A percentile compares a stretch with the other conserved stretches of the same genome.
phyloP scores from a whole-genome alignment of 2,113 vertebrate species.

The Shinisaurus crocodilurus region DNA sequence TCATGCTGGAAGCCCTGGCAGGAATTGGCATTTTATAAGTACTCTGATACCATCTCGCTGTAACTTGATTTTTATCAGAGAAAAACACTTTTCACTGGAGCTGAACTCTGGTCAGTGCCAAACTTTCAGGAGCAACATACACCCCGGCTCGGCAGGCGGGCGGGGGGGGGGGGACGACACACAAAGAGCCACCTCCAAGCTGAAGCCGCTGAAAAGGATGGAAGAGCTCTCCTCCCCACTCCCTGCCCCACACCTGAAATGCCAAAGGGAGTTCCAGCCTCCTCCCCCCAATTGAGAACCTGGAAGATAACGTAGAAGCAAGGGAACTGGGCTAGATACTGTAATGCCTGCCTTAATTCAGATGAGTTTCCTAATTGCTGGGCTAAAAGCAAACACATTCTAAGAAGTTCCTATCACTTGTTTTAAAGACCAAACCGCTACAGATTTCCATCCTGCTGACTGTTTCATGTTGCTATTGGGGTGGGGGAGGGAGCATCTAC shows the following conservation, averaged over 20 bases:
- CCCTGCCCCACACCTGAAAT: not conserved
- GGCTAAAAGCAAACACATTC: not conserved
- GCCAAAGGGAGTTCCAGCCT: not conserved
- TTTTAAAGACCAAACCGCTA: too few species aligned
- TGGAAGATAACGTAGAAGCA: not conserved
- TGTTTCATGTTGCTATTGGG: too few species aligned
- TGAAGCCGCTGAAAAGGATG: not conserved
- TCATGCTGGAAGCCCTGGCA: not conserved
- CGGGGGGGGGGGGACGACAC: too few species aligned
- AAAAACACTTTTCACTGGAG: fast-evolving
- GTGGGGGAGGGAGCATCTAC: too few species aligned
- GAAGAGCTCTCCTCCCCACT: fast-evolving
- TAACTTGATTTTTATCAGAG: fast-evolving
- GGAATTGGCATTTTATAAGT: fast-evolving
- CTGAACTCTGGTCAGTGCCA: not conserved
- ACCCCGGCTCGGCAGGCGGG: fast-evolving
- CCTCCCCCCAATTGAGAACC: not conserved
- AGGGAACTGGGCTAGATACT: not conserved
- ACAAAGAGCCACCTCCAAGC: too few species aligned
- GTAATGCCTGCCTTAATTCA: too few species aligned
- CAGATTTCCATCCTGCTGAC: too few species aligned
- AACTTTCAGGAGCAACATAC: not conserved
- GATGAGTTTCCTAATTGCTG: not conserved
- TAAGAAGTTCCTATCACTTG: too few species aligned
- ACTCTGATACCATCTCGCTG: fast-evolving